Percentiles rank a stretch among this genome's conserved stretches.
phyloP scores from a whole-genome alignment of 2,113 vertebrate genomes.

The Podarcis muralis region DNA sequence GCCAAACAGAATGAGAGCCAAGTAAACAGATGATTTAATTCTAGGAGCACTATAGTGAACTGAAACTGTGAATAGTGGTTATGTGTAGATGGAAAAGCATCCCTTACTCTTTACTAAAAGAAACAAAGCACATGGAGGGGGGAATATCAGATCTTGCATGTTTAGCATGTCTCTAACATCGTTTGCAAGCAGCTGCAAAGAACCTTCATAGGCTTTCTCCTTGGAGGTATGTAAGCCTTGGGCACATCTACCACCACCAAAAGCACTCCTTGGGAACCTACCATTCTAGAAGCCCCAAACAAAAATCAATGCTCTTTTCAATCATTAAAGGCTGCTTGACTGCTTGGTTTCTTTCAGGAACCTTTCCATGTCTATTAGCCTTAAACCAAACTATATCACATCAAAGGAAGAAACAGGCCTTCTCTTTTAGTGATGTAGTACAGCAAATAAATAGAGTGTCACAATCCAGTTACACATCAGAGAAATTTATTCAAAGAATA shows the following conservation, averaged over 20 bases:
- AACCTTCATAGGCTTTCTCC: neutral
- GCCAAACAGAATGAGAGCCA: neutral
- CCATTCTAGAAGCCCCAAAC: neutral
- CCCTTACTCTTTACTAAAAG: neutral
- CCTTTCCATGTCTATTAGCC: neutral
- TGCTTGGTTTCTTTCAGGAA: neutral
- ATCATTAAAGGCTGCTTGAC: neutral
- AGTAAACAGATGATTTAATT: neutral
- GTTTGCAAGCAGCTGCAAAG: neutral
- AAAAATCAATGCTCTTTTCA: slow-evolving; percentile 5
- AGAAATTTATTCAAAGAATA: neutral
- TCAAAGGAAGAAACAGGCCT: neutral
- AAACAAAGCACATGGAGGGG: neutral
- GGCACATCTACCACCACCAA: neutral
- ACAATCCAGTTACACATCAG: neutral
- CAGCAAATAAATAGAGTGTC: neutral
- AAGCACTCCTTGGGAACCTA: neutral
- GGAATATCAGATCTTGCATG: neutral
- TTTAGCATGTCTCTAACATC: neutral
- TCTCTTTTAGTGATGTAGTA: neutral
- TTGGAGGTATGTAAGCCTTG: neutral
- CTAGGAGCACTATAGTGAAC: neutral
- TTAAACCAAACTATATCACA: neutral
- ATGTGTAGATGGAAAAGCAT: neutral
- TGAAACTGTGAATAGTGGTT: neutral